Percentiles rank a stretch among this genome's conserved stretches.
phyloP scores from a whole-genome alignment of 2,888 invertebrate genomes.

The Spilosoma lubricipeda region DNA sequence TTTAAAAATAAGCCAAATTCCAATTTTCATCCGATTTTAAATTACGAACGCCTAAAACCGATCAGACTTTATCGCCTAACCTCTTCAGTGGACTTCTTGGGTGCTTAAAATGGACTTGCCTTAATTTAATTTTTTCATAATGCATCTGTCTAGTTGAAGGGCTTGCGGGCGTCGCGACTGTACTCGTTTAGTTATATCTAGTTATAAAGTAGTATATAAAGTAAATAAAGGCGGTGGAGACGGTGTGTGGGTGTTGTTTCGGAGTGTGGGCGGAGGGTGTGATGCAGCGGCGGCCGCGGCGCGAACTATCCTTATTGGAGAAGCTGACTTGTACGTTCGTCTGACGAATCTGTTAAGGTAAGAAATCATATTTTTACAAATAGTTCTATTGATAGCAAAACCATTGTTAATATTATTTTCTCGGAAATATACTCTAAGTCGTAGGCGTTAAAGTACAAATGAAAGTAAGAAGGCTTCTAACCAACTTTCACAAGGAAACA shows the following conservation, averaged over 20 bases:
- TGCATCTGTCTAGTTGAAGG: constrained; percentile 55
- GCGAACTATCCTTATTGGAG: constrained; percentile 57
- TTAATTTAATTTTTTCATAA: constrained; percentile 55
- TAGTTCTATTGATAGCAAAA: background rate
- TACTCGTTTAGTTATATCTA: constrained; percentile 50
- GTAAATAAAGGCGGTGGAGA: constrained; percentile 56
- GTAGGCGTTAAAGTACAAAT: constrained; percentile 8
- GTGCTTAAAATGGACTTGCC: constrained; percentile 71
- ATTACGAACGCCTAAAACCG: constrained; percentile 63
- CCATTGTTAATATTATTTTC: background rate
- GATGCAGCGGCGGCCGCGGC: constrained; percentile 77
- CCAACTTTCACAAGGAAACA: background rate
- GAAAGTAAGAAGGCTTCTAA: background rate
- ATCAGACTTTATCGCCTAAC: constrained; percentile 60
- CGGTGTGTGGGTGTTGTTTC: constrained; percentile 61
- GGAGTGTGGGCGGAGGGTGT: constrained; percentile 63
- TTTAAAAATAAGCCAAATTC: constrained; percentile 43
- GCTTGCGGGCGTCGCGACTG: constrained; percentile 51
- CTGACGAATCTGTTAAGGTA: constrained; percentile 83
- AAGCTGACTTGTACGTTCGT: constrained; percentile 68
- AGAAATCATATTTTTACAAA: constrained; percentile 38
- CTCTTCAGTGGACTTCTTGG: constrained; percentile 49
- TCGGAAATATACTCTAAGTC: background rate
- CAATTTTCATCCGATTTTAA: constrained; percentile 53
- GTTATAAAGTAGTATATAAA: constrained; percentile 45